phyloP scores from a whole-genome alignment of 2,888 invertebrate genomes.

The Drosophila setosimentum region DNA sequence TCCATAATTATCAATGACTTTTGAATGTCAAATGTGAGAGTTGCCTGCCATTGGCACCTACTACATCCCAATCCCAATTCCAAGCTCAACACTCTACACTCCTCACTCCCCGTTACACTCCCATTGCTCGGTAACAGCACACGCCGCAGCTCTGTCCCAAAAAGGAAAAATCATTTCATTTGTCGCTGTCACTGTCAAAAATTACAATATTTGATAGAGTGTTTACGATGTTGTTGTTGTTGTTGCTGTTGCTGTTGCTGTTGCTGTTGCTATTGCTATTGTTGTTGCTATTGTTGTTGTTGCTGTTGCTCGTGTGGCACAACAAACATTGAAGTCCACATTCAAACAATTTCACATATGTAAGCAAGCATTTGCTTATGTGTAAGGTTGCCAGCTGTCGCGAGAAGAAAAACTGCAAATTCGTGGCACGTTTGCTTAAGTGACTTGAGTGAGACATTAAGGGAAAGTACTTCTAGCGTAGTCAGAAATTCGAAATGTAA shows the following conservation, averaged over 20 bases:
- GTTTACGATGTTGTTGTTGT: constrained; percentile 51
- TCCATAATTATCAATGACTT: constrained; percentile 80
- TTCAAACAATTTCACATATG: constrained; percentile 61
- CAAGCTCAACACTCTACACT: background rate
- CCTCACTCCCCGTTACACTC: background rate
- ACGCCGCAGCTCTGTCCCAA: constrained; percentile 6
- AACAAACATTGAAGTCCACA: constrained; percentile 27
- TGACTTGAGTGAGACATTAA: constrained; percentile 77
- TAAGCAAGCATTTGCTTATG: constrained; percentile 58
- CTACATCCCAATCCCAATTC: constrained; percentile 1
- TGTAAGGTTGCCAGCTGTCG: constrained; percentile 38
- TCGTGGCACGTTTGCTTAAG: constrained; percentile 68
- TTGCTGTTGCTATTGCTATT: background rate
- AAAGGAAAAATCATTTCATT: constrained; percentile 75
- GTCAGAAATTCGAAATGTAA: constrained; percentile 44
- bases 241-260: background rate
- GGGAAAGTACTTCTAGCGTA: constrained; percentile 38
- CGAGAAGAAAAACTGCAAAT: constrained; percentile 34
- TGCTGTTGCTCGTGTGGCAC: constrained; percentile 14
- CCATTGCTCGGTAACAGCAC: background rate
- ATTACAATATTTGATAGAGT: constrained; percentile 81
- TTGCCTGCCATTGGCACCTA: constrained; percentile 67
- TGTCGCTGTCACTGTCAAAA: constrained; percentile 76
- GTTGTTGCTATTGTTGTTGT: background rate
- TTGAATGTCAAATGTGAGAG: constrained; percentile 79